Evolutionary conservation across 2,888 invertebrate genomes (phyloP).

Genomic region (Caenorhabditis angaria): DNA sequence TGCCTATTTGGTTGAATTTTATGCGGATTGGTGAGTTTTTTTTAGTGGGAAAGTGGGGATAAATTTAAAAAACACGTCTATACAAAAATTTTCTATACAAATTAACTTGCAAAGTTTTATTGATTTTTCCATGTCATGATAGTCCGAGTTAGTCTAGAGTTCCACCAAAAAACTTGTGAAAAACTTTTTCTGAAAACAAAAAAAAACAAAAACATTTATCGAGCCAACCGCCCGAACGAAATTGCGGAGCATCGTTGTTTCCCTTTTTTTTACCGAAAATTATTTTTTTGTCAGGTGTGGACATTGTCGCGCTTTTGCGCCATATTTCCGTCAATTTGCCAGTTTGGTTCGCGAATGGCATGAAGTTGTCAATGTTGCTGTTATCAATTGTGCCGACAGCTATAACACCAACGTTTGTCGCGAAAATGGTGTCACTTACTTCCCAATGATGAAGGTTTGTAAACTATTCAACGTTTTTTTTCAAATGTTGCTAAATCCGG

Average conservation of each 20-base stretch:
- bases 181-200: too few species aligned
- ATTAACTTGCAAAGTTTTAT: too few species aligned
- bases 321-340: conserved; percentile 84
- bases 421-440: conserved; percentile 66
- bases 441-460: conserved; percentile 69
- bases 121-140: too few species aligned
- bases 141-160: too few species aligned
- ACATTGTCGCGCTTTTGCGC: conserved; percentile 89
- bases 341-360: conserved; percentile 71
- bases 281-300: conserved; percentile 79
- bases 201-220: too few species aligned
- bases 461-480: too few species aligned
- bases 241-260: too few species aligned
- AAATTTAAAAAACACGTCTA: not conserved
- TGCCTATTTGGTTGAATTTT: conserved; percentile 84
- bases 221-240: not conserved
- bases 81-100: too few species aligned
- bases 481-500: not conserved
- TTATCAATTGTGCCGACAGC: conserved; percentile 70
- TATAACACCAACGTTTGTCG: conserved; percentile 66
- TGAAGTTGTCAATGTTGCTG: conserved; percentile 57
- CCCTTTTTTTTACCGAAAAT: not conserved
- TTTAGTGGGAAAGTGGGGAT: not conserved
- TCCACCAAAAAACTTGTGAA: too few species aligned
- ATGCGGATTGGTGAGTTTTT: conserved; percentile 83